These are phyloP conservation scores for Sebastes trivittatus DNA, from an alignment of 2,797 vertebrate genomes.

Conservation along the genomic window DNA sequence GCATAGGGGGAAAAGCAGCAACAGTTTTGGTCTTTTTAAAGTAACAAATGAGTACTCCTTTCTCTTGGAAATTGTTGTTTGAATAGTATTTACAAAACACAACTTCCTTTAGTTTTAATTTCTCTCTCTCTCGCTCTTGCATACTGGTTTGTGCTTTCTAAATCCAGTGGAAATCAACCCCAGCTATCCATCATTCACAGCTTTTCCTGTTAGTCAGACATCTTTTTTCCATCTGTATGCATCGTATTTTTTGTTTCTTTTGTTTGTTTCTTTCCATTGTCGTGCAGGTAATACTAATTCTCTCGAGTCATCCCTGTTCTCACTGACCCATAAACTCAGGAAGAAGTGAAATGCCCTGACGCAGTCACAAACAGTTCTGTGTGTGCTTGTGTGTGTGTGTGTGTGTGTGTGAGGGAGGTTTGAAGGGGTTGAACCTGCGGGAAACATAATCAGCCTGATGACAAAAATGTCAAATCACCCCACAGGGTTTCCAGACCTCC, in stretches of 20 bases:
- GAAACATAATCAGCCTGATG: conserved; percentile 75
- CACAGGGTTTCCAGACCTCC: conserved; percentile 62
- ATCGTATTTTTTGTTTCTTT: not conserved
- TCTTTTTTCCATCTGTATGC: not conserved
- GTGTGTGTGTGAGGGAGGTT: not conserved
- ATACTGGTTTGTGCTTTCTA: not conserved
- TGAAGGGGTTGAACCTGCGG: conserved; percentile 55
- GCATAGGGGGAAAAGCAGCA: not conserved
- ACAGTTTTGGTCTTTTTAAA: not conserved
- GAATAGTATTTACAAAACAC: not conserved
- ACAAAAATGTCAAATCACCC: conserved; percentile 74
- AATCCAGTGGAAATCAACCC: not conserved
- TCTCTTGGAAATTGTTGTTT: not conserved
- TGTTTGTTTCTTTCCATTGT: not conserved
- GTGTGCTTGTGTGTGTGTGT: not conserved
- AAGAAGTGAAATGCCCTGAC: conserved; percentile 3
- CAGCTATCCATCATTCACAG: not conserved
- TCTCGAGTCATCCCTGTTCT: conserved; percentile 16
- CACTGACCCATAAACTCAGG: conserved; percentile 60
- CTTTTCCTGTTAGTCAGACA: not conserved
- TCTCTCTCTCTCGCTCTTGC: no score
- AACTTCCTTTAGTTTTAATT: not conserved
- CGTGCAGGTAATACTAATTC: conserved; percentile 5
- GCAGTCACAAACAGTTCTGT: conserved; percentile 10
- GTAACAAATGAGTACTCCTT: not conserved